Base-by-base conservation (phyloP, 1,140 invertebrate species). In the Nymphalis io region DNA sequence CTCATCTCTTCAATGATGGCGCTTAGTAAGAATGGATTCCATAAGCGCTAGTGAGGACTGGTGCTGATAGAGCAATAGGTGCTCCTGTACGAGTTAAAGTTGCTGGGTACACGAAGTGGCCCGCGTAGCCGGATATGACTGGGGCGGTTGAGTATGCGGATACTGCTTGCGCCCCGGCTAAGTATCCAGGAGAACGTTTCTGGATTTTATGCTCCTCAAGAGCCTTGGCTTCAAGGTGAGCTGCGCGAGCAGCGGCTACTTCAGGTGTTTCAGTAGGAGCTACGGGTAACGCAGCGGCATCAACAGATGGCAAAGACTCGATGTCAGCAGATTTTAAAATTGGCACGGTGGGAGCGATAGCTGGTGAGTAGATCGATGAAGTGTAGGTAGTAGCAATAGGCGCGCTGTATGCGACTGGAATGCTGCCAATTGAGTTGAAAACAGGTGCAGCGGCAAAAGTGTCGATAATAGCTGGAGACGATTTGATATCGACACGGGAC, bases 171-270 rank as follows among this genome's bases (percentile, higher is more conserved):
- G 61, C 16, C 48, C 53, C 18, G 13, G 55, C 40, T 0, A 70
- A 2, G 13, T 60, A 33, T 38, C 16, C 60, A 59, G 84, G 76
- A 5, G 88, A 88, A 2, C 89, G 83, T 71, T 90, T 90, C 18
- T 82, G 55, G 61, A 91, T 80, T 27, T 84, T 67, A 61, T 91
- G 89, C 55, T 81, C 84, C 51, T 78, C 74, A 6, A 86, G 69
- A 38, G 88, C 82, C 59, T 90, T 87, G 16, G 87, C 84, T 77
- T 87, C 80, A 18, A 87, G 74, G 71, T 91, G 89, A 40, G 91
- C 87, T 60, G 89, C 87, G 70, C 91, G 90, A 61, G 92, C 92
- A 55, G 91, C 90, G 58, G 91, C 83, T 18, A 93, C 91, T 75
- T 91, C 91, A 48, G 88, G 84, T 38, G 91, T 88, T 63, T 90